phyloP scores from a whole-genome alignment of 2,113 vertebrate species.

The Dasyprocta punctata region DNA sequence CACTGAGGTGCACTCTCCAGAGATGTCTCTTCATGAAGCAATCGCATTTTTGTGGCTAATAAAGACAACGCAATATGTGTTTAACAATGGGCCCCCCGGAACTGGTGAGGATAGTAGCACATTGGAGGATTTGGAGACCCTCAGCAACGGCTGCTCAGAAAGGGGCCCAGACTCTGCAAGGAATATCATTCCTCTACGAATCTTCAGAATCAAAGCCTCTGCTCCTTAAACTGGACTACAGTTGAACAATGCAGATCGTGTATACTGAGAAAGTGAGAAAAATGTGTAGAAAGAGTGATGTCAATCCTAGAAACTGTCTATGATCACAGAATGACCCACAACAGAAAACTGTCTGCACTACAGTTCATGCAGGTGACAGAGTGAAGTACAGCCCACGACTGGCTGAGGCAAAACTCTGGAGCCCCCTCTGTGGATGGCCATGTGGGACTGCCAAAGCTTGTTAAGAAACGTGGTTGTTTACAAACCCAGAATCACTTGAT shows the following conservation, averaged over 20 bases:
- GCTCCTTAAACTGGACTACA: background rate
- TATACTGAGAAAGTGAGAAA: background rate
- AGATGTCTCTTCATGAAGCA: background rate
- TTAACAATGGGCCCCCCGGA: background rate
- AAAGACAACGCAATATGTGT: background rate
- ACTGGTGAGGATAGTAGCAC: too few species aligned
- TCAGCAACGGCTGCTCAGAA: background rate
- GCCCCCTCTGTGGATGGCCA: background rate
- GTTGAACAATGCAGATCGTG: background rate
- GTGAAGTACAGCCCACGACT: background rate
- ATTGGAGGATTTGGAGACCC: background rate
- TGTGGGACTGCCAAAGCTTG: background rate
- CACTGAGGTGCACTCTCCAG: background rate
- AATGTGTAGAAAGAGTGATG: background rate
- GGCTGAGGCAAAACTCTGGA: too few species aligned
- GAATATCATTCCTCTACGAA: rapidly evolving
- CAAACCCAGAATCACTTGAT: background rate
- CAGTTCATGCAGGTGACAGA: background rate
- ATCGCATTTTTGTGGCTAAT: background rate
- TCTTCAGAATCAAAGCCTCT: background rate
- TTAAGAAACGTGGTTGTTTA: background rate
- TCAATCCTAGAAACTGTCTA: background rate
- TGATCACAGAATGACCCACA: background rate
- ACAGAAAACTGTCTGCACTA: background rate
- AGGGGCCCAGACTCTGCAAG: background rate